Evolutionary conservation across 2,797 vertebrate genomes (phyloP).

Genomic region (Sebastes reedi): DNA sequence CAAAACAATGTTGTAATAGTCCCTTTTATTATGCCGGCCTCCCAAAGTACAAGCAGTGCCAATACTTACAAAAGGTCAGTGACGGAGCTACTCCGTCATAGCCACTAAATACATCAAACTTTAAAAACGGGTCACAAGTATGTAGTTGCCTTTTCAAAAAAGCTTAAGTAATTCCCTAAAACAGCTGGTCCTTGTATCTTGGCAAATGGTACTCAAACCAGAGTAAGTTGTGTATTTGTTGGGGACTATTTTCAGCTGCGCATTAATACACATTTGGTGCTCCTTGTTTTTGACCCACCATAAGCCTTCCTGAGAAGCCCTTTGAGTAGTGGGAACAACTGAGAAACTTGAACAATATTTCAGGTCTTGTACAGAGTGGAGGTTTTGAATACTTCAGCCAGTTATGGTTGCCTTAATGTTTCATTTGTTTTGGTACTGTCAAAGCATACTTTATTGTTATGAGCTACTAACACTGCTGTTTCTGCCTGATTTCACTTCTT

Average conservation of each 20-base stretch:
- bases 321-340: not conserved
- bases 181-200: too few species aligned
- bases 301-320: not conserved
- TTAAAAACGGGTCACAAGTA: too few species aligned
- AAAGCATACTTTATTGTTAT: not conserved
- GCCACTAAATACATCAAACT: too few species aligned
- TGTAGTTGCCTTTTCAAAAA: too few species aligned
- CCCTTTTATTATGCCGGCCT: too few species aligned
- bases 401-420: not conserved
- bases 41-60: too few species aligned
- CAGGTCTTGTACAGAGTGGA: not conserved
- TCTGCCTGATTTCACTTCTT: conserved; percentile 3
- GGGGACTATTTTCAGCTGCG: not conserved
- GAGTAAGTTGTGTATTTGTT: not conserved
- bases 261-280: not conserved
- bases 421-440: not conserved
- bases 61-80: too few species aligned
- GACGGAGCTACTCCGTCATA: too few species aligned
- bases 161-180: too few species aligned
- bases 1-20: too few species aligned
- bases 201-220: too few species aligned
- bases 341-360: not conserved
- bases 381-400: conserved; percentile 1
- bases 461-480: not conserved
- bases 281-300: not conserved